These are phyloP conservation scores for Carabus problematicus DNA, from an alignment of 2,888 invertebrate genomes.

Conservation along the genomic window DNA sequence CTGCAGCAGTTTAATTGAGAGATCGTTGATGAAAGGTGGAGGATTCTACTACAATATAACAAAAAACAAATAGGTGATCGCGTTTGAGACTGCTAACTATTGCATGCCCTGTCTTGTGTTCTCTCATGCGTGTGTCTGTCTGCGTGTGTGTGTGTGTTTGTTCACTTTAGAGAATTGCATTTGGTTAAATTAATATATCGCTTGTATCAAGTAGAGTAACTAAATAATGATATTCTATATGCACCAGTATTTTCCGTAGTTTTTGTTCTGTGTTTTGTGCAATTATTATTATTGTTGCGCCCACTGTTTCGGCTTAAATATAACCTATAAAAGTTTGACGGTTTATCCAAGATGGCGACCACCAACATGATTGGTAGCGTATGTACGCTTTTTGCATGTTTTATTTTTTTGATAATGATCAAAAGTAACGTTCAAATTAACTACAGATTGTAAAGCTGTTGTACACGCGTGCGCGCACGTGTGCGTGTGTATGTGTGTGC, in stretches of 20 bases:
- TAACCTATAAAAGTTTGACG: neutral
- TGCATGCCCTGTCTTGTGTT: slow-evolving; percentile 26
- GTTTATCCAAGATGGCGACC: no score
- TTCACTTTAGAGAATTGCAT: slow-evolving; percentile 2
- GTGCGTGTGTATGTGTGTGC: no score
- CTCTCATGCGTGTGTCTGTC: slow-evolving; percentile 14
- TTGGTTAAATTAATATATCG: slow-evolving; percentile 1
- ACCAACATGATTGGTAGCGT: no score
- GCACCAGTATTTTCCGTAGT: neutral
- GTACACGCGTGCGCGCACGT: no score
- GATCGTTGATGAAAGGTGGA: slow-evolving; percentile 28
- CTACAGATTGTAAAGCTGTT: no score
- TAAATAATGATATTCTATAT: no score
- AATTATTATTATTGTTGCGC: slow-evolving; percentile 4
- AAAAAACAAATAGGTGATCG: slow-evolving; percentile 38
- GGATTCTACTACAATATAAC: slow-evolving; percentile 31
- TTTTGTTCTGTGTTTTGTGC: neutral
- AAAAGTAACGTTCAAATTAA: no score
- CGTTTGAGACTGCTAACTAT: slow-evolving; percentile 34
- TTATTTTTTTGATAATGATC: no score
- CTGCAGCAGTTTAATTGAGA: slow-evolving; percentile 41
- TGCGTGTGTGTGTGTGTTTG: slow-evolving; percentile 15
- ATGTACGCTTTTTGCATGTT: no score
- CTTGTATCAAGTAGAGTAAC: neutral
- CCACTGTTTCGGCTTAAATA: no score